Evolutionary conservation across 2,888 invertebrate species (phyloP).

Genomic region (Argyresthia albistria): DNA sequence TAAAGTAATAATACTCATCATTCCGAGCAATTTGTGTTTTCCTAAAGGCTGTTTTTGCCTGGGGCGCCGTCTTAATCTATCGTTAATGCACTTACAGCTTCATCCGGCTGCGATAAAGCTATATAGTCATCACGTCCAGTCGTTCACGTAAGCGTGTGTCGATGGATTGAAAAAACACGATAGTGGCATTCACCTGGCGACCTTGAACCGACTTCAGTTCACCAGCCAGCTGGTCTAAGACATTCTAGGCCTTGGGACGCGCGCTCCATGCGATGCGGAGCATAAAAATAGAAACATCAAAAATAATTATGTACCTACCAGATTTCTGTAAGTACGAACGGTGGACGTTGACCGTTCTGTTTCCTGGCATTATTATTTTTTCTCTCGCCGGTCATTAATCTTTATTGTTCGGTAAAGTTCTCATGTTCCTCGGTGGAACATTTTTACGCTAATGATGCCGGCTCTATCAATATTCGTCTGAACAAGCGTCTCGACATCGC

Average conservation of each 20-base stretch:
- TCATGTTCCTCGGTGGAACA: conserved; percentile 20
- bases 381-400: conserved; percentile 24
- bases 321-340: neutral
- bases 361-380: neutral
- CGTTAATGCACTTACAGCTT: conserved; percentile 14
- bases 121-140: conserved; percentile 17
- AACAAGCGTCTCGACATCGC: neutral
- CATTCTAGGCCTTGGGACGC: conserved; percentile 50
- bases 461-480: conserved; percentile 12
- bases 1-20: too few relatives aligned
- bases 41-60: too few relatives aligned
- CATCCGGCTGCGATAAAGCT: conserved; percentile 48
- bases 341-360: neutral
- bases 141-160: conserved; percentile 47
- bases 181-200: conserved; percentile 64
- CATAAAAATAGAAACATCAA: neutral
- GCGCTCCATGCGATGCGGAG: neutral
- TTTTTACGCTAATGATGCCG: conserved; percentile 22
- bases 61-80: too few relatives aligned
- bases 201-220: conserved; percentile 63
- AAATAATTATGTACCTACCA: neutral
- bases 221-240: conserved; percentile 49
- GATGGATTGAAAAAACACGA: conserved; percentile 48
- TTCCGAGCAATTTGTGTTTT: too few relatives aligned
- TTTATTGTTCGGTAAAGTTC: conserved; percentile 24